Conservation (phyloP, 1,140 invertebrate genomes). For the Bombus confusus region DNA sequence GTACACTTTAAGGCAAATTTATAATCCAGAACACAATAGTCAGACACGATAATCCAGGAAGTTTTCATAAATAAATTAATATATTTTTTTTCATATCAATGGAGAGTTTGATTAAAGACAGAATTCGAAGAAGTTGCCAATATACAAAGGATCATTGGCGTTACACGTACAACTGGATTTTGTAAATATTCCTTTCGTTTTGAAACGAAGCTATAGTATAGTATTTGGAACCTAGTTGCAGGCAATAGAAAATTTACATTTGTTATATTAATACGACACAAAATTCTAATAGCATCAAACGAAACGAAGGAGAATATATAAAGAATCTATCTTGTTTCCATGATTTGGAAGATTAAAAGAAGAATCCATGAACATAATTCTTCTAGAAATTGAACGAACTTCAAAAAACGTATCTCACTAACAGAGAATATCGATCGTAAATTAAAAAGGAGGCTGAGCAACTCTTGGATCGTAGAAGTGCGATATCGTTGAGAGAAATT, state of each 20-base stretch:
- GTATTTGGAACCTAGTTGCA: too few species aligned
- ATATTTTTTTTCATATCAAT: too few species aligned
- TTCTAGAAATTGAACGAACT: neutral
- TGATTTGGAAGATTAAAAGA: neutral
- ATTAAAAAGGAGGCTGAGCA: neutral
- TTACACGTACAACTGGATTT: too few species aligned
- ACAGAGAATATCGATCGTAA: neutral
- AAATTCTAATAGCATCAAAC: neutral
- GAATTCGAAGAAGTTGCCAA: too few species aligned
- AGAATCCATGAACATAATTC: neutral
- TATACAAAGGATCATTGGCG: too few species aligned
- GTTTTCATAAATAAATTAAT: neutral
- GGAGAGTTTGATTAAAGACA: too few species aligned
- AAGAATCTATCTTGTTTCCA: too few species aligned
- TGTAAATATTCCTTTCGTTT: too few species aligned
- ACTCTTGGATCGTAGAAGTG: neutral
- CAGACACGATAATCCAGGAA: neutral
- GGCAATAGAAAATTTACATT: neutral
- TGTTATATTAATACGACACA: too few species aligned
- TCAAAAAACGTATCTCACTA: neutral
- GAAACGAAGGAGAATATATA: neutral
- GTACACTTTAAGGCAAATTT: too few species aligned
- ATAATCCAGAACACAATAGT: neutral
- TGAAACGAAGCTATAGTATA: too few species aligned
- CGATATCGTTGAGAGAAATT: neutral